Conservation (phyloP, 2,113 vertebrate species). For the Argyrosomus japonicus region DNA sequence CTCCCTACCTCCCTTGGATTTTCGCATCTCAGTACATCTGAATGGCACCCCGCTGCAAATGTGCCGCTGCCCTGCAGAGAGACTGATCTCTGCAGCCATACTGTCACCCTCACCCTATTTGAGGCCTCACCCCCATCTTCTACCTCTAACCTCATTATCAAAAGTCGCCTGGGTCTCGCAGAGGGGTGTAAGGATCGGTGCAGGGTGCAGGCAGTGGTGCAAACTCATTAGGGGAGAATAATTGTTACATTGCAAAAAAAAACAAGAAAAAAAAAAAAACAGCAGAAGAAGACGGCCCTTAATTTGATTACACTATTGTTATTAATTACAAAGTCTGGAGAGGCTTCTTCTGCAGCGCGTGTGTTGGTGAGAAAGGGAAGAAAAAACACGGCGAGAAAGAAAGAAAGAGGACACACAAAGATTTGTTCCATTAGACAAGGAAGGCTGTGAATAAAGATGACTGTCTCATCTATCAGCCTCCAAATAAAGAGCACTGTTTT, state of each 20-base stretch:
- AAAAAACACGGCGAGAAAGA: conserved; percentile 15
- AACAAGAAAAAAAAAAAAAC: conserved; percentile 9
- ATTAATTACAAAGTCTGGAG: conserved; percentile 63
- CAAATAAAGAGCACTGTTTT: conserved; percentile 68
- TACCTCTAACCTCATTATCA: conserved; percentile 41
- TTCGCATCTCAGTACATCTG: conserved; percentile 1
- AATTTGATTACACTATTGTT: conserved; percentile 69
- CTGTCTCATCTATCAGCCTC: conserved; percentile 66
- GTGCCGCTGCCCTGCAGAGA: conserved; percentile 25
- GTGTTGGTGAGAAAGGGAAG: conserved; percentile 17
- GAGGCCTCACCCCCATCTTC: conserved; percentile 12
- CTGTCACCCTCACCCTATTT: conserved; percentile 24
- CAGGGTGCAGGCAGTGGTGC: conserved; percentile 44
- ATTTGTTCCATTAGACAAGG: conserved; percentile 59
- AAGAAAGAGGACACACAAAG: conserved; percentile 21
- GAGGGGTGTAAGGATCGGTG: conserved; percentile 50
- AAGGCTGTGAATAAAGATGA: conserved; percentile 70
- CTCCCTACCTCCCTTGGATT: conserved; percentile 18
- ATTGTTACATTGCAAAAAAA: conserved; percentile 44
- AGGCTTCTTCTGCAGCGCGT: conserved; percentile 29
- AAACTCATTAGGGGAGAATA: conserved; percentile 63
- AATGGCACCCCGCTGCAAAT: conserved; percentile 13
- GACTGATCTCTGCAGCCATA: conserved; percentile 15
- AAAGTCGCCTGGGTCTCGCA: conserved; percentile 30
- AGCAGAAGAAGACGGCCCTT: conserved; percentile 25